Evolutionary conservation across 2,113 vertebrate genomes (phyloP).

Genomic region (Petrocephalus microphthalmus): DNA sequence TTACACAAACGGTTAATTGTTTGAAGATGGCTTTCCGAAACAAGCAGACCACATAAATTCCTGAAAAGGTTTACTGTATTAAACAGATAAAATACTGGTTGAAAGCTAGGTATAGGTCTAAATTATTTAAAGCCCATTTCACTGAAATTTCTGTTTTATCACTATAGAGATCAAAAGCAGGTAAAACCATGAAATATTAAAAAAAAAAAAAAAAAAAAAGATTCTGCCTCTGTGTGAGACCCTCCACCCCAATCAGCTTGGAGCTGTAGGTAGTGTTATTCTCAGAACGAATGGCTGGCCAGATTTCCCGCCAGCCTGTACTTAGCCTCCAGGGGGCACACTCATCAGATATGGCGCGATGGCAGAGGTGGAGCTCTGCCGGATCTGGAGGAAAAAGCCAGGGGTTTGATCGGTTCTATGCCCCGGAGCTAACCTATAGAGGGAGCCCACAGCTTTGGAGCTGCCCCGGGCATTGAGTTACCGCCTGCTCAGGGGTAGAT

Average conservation of each 20-base stretch:
- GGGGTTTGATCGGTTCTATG: neutral
- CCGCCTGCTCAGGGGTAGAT: neutral
- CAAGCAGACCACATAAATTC: neutral
- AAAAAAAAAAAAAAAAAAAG: neutral
- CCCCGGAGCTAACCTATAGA: neutral
- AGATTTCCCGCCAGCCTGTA: neutral
- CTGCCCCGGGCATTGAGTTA: neutral
- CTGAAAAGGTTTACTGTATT: neutral
- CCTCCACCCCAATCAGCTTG: neutral
- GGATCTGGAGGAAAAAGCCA: neutral
- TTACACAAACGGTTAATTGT: neutral
- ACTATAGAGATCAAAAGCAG: neutral
- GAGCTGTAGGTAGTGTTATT: neutral
- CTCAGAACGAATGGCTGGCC: neutral
- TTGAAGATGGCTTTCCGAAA: neutral
- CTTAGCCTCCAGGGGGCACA: neutral
- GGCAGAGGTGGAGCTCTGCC: neutral
- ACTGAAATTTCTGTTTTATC: neutral
- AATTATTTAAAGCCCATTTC: neutral
- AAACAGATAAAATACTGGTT: neutral
- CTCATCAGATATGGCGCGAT: neutral
- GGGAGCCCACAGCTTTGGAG: neutral
- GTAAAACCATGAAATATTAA: slow-evolving; percentile 9
- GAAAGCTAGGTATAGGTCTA: neutral
- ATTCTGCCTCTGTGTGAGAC: neutral